phyloP scores from a whole-genome alignment of 2,888 invertebrate genomes.

The Tetranychus truncatus region DNA sequence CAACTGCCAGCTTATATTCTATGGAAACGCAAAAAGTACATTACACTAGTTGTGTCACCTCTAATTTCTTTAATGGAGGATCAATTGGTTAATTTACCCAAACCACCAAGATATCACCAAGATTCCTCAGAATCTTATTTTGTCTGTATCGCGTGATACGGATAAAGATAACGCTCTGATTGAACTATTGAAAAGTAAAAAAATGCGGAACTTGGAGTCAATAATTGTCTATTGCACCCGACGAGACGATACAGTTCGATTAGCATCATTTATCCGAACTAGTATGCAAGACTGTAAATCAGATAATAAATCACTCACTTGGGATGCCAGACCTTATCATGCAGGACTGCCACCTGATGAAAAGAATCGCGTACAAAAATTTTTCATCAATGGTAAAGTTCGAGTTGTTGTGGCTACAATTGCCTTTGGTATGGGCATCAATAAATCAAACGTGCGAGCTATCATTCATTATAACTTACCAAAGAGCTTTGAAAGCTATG shows the following conservation, averaged over 20 bases:
- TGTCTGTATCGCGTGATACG: conserved; percentile 63
- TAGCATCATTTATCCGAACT: conserved; percentile 61
- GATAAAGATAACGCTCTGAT: conserved; percentile 60
- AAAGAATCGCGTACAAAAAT: conserved; percentile 62
- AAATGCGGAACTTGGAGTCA: conserved; percentile 46
- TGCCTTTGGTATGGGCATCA: conserved; percentile 39
- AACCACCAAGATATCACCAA: conserved; percentile 55
- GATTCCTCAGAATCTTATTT: conserved; percentile 58
- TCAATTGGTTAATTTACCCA: conserved; percentile 40
- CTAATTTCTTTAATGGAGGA: conserved; percentile 39
- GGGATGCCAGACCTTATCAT: conserved; percentile 59
- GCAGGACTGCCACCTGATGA: conserved; percentile 67
- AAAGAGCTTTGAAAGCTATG: conserved; percentile 36
- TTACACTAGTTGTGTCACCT: conserved; percentile 37
- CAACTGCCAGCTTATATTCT: conserved; percentile 37
- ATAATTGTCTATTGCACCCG: conserved; percentile 85
- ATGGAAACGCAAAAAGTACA: conserved; percentile 30
- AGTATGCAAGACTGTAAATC: conserved; percentile 41
- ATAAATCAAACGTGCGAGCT: conserved; percentile 36
- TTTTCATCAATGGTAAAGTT: conserved; percentile 45
- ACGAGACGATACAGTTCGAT: conserved; percentile 63
- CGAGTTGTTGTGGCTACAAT: conserved; percentile 45
- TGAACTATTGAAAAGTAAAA: conserved; percentile 46
- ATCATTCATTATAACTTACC: conserved; percentile 37
- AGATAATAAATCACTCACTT: conserved; percentile 20